These are phyloP conservation scores for Muscidifurax raptorellus DNA, from an alignment of 1,140 invertebrate genomes.

Conservation along the genomic window DNA sequence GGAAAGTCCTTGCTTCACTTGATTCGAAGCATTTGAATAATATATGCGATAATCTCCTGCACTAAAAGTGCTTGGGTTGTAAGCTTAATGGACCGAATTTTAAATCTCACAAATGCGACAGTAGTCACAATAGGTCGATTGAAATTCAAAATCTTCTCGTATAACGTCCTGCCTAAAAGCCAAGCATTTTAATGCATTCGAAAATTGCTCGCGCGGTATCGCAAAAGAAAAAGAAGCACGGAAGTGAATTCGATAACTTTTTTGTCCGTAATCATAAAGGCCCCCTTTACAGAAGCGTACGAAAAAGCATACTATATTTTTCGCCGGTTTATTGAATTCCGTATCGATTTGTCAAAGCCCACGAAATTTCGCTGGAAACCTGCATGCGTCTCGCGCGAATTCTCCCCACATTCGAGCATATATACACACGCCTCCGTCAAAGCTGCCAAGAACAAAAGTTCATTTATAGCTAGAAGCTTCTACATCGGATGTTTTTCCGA, in stretches of 20 bases:
- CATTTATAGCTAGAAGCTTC: background rate
- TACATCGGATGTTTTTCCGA: conserved; percentile 11
- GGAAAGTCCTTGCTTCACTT: too few relatives aligned
- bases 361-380: background rate
- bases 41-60: too few relatives aligned
- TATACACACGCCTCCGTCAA: background rate
- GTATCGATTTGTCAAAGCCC: conserved; percentile 17
- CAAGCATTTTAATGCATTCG: too few relatives aligned
- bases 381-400: background rate
- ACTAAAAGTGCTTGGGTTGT: too few relatives aligned
- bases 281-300: background rate
- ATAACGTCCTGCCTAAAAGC: too few relatives aligned
- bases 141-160: too few relatives aligned
- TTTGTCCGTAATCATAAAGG: background rate
- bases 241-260: background rate
- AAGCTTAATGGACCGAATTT: too few relatives aligned
- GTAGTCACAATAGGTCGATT: too few relatives aligned
- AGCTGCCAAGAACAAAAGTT: conserved; percentile 21
- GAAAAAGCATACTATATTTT: background rate
- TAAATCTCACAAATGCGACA: too few relatives aligned
- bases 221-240: background rate
- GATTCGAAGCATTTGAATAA: too few relatives aligned
- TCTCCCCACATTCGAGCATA: background rate
- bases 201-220: too few relatives aligned
- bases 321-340: conserved; percentile 23